A percentile compares a stretch with the other conserved stretches of the same genome.
These are phyloP conservation scores for Punctoribates punctum DNA, from an alignment of 2,888 invertebrate genomes.

Conservation along the genomic window DNA sequence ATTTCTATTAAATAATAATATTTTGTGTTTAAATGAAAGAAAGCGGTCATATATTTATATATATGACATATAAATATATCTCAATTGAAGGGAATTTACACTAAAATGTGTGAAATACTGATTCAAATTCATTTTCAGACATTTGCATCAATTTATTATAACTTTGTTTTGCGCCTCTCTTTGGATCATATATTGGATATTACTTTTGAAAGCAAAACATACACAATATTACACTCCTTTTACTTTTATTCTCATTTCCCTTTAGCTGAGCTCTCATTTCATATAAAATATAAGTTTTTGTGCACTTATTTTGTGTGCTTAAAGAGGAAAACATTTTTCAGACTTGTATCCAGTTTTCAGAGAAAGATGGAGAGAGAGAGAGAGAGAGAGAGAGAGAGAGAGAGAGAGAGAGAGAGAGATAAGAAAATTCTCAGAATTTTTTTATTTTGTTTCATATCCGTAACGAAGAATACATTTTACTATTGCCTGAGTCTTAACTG, in stretches of 20 bases:
- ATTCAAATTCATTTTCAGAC: background rate
- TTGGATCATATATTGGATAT: background rate
- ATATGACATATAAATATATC: background rate
- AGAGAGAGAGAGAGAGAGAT: background rate
- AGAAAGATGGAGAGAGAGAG: too few species aligned
- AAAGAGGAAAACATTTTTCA: background rate
- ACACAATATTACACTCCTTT: background rate
- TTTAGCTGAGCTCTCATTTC: conserved; percentile 19
- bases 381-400: background rate
- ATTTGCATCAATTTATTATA: conserved; percentile 20
- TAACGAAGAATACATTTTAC: conserved; percentile 15
- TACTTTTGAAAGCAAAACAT: background rate
- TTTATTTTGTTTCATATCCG: conserved; percentile 17
- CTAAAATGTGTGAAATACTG: background rate
- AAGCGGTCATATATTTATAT: conserved; percentile 8
- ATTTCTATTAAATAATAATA: background rate
- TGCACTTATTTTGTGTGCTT: background rate
- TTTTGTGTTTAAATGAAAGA: background rate
- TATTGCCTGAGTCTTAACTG: conserved; percentile 7
- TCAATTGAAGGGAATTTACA: background rate
- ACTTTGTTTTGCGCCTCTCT: background rate
- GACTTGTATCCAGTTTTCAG: background rate
- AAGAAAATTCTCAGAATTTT: conserved; percentile 7
- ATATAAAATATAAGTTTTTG: background rate
- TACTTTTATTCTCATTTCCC: background rate